phyloP scores from a whole-genome alignment of 2,797 vertebrate species.

The Esox masquinongy region DNA sequence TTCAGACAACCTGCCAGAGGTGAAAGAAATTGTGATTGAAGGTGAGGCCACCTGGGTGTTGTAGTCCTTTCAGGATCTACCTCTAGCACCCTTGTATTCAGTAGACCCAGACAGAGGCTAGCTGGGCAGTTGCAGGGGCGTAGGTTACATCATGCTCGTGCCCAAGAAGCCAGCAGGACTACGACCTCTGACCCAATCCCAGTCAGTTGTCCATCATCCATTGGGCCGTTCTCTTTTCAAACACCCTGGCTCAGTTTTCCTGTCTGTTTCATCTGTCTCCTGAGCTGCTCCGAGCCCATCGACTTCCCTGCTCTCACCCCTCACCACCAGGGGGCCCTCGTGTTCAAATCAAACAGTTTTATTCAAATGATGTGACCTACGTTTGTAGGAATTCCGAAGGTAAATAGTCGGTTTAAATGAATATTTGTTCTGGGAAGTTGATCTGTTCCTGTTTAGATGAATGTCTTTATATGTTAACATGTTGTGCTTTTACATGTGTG shows the following conservation, averaged over 20 bases:
- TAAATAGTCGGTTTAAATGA: constrained; percentile 23
- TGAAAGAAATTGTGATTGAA: constrained; percentile 31
- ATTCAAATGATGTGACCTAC: constrained; percentile 28
- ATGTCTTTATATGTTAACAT: constrained; percentile 26
- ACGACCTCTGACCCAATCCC: constrained; percentile 12
- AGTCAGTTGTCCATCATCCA: constrained; percentile 3
- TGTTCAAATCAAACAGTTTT: constrained; percentile 27
- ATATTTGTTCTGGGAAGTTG: constrained; percentile 40
- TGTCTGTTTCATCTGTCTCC: neutral
- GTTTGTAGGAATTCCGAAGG: constrained; percentile 27
- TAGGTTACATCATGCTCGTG: neutral
- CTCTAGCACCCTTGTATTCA: constrained; percentile 32
- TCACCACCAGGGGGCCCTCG: constrained; percentile 47
- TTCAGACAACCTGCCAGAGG: constrained; percentile 30
- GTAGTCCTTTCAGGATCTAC: constrained; percentile 28
- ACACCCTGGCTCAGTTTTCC: neutral
- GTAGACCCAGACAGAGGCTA: constrained; percentile 18
- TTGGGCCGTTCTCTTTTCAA: neutral
- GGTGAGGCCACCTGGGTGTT: constrained; percentile 5
- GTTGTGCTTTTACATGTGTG: constrained; percentile 49
- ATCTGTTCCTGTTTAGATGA: constrained; percentile 35
- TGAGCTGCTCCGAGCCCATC: neutral
- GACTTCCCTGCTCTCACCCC: neutral
- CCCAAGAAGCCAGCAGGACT: neutral
- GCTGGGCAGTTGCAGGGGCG: neutral